Conservation (phyloP, 2,797 vertebrate genomes). For the Strix occidentalis region DNA sequence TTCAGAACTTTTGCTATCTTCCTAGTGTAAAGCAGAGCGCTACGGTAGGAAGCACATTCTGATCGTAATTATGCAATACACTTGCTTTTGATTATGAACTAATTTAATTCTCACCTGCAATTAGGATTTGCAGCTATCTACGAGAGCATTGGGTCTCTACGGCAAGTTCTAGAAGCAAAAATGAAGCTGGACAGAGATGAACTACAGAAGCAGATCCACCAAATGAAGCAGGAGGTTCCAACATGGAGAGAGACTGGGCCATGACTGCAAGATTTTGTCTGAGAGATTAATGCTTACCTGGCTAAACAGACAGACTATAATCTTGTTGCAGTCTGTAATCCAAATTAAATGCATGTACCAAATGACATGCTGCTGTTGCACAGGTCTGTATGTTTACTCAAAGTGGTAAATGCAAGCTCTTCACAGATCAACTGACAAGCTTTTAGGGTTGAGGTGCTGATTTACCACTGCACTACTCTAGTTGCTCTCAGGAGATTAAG, state of each 20-base stretch:
- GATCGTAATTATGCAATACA: neutral
- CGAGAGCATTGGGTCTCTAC: slow-evolving; percentile 80
- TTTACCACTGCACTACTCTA: slow-evolving; percentile 26
- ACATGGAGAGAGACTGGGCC: slow-evolving; percentile 44
- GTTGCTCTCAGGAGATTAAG: slow-evolving; percentile 1
- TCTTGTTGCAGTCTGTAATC: neutral
- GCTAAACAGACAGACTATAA: neutral
- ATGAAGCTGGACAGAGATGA: slow-evolving; percentile 81
- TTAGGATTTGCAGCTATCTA: slow-evolving; percentile 81
- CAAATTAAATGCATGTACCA: slow-evolving; percentile 55
- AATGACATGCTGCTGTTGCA: slow-evolving; percentile 23
- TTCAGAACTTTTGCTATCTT: neutral
- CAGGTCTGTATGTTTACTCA: slow-evolving; percentile 34
- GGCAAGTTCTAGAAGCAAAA: slow-evolving; percentile 79
- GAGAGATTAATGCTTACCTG: neutral
- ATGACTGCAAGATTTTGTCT: neutral
- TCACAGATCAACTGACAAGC: neutral
- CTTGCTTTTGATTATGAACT: neutral
- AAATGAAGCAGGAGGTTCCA: slow-evolving; percentile 68
- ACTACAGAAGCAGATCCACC: slow-evolving; percentile 78
- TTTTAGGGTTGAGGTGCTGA: neutral
- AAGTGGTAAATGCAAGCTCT: slow-evolving; percentile 29
- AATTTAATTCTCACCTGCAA: slow-evolving; percentile 26
- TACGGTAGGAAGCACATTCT: neutral
- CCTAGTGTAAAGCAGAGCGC: neutral